A percentile compares a stretch with the other conserved stretches of the same genome.
Conservation (phyloP, 2,113 vertebrate species). For the Onychostoma macrolepis region DNA sequence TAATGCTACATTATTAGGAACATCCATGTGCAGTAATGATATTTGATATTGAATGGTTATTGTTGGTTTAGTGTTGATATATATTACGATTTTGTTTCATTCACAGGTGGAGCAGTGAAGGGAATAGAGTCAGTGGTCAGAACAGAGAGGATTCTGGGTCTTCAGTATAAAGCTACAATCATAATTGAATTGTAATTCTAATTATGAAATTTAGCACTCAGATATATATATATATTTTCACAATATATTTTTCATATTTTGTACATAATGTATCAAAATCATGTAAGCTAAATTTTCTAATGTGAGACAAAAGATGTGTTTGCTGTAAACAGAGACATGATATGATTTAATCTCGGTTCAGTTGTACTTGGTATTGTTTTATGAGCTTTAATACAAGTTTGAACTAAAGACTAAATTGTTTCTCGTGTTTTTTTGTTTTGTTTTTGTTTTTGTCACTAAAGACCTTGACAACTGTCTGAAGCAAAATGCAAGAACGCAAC, state of each 20-base stretch:
- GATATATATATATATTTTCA: background rate
- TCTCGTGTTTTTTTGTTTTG: background rate
- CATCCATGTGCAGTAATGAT: background rate
- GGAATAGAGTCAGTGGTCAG: background rate
- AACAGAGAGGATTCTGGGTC: background rate
- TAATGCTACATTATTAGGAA: too few species aligned
- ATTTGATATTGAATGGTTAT: background rate
- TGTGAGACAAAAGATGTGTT: background rate
- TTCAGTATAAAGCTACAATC: background rate
- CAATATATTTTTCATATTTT: background rate
- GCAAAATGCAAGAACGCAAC: background rate
- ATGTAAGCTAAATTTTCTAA: background rate
- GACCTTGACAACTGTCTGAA: background rate
- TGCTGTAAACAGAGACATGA: background rate
- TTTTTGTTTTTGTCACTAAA: background rate
- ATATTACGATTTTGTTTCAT: background rate
- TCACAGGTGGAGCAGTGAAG: background rate
- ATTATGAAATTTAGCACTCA: background rate
- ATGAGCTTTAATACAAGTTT: background rate
- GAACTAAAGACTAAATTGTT: background rate
- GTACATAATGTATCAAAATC: background rate
- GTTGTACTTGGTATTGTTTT: background rate
- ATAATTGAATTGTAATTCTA: background rate
- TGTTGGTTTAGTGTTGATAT: background rate
- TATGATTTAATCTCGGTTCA: background rate